A percentile compares a stretch with the other conserved stretches of the same genome.
These are phyloP conservation scores for Onychomys arenicola DNA, from an alignment of 2,797 vertebrate genomes.

Conservation along the genomic window DNA sequence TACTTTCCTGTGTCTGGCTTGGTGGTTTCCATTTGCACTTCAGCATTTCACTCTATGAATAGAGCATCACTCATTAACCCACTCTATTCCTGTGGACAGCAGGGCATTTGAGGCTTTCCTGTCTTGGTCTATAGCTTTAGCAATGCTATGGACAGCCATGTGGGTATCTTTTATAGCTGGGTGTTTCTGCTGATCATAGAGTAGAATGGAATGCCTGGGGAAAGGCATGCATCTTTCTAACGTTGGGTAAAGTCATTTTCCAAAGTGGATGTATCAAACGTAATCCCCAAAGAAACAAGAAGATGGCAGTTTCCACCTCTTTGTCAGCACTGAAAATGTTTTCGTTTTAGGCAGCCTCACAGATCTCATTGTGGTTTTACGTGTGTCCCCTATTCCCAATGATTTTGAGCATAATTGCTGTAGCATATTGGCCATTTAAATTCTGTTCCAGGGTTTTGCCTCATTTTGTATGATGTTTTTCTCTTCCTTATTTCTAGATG, in stretches of 20 bases:
- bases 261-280: background rate
- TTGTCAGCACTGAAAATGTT: background rate
- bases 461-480: background rate
- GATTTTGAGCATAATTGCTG: background rate
- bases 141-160: background rate
- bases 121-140: background rate
- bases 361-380: background rate
- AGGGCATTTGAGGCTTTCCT: background rate
- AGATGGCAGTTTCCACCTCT: background rate
- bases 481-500: background rate
- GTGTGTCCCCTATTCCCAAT: background rate
- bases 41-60: background rate
- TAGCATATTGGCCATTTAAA: constrained; percentile 34
- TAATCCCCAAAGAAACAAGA: background rate
- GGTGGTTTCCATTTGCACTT: background rate
- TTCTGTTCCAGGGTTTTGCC: background rate
- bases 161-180: background rate
- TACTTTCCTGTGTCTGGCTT: background rate
- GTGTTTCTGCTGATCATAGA: background rate
- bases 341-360: background rate
- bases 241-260: background rate
- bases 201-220: background rate
- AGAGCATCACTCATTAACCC: background rate
- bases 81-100: background rate
- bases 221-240: background rate